Conservation (phyloP, 2,113 vertebrate genomes). For the Nannospalax galili region DNA sequence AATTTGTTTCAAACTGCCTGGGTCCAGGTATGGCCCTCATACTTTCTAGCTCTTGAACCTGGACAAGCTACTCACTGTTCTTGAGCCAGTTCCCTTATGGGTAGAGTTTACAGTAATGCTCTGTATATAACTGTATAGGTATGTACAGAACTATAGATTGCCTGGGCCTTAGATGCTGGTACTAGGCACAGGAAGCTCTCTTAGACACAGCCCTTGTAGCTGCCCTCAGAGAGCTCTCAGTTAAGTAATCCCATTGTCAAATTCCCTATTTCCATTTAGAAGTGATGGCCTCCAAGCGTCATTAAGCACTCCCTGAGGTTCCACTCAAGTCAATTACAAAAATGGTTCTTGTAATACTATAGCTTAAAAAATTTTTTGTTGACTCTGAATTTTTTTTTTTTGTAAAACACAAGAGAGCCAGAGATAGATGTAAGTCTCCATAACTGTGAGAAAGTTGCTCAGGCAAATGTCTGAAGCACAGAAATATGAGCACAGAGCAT, state of each 20-base stretch:
- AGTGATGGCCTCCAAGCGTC: neutral
- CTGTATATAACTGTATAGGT: too few species aligned
- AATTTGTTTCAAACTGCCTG: neutral
- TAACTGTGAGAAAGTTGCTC: neutral
- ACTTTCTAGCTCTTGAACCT: neutral
- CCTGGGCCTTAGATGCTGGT: neutral
- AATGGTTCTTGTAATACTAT: neutral
- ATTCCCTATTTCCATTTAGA: neutral
- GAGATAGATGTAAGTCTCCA: neutral
- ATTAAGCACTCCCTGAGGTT: neutral
- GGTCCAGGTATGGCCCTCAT: neutral
- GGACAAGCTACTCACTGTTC: neutral
- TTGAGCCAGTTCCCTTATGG: neutral
- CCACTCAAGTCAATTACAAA: conserved; percentile 3
- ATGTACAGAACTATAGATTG: neutral
- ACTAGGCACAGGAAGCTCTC: neutral
- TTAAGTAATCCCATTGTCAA: neutral
- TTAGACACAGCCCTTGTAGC: neutral
- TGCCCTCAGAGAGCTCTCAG: neutral
- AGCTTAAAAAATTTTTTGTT: neutral
- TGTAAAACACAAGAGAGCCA: neutral
- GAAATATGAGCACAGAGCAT: too few species aligned
- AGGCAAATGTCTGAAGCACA: neutral
- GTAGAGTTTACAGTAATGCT: too few species aligned
- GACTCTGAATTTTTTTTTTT: conserved; percentile 23